These are phyloP conservation scores for Gonioctena quinquepunctata DNA, from an alignment of 1,140 invertebrate species.

Conservation along the genomic window DNA sequence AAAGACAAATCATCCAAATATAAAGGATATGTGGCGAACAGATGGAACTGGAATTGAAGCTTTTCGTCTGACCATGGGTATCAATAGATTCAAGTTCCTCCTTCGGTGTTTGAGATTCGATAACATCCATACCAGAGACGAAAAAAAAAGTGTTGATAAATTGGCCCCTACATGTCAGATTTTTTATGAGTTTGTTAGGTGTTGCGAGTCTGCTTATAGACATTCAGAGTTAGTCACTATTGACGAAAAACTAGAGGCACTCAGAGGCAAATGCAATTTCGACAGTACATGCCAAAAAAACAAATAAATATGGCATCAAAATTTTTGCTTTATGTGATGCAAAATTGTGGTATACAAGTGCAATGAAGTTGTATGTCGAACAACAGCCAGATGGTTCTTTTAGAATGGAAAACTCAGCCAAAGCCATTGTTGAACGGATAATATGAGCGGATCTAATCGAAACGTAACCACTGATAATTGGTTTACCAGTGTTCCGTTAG, in stretches of 20 bases:
- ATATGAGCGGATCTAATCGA: too few relatives aligned
- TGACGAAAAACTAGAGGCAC: not conserved
- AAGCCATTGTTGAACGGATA: too few relatives aligned
- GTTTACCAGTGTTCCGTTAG: too few relatives aligned
- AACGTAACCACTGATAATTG: too few relatives aligned
- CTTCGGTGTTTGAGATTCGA: conserved; percentile 39
- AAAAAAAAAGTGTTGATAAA: conserved; percentile 40
- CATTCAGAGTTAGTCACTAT: not conserved
- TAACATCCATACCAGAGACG: conserved; percentile 28
- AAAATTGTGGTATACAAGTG: too few relatives aligned
- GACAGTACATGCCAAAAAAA: too few relatives aligned
- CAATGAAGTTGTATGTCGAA: too few relatives aligned
- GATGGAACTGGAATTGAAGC: conserved; percentile 2
- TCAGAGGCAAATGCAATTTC: too few relatives aligned
- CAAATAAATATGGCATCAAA: too few relatives aligned
- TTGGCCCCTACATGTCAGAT: conserved; percentile 46
- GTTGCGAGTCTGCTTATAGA: not conserved
- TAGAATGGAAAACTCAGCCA: too few relatives aligned
- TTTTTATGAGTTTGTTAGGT: conserved; percentile 34
- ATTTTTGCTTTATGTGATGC: too few relatives aligned
- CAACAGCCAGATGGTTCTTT: too few relatives aligned
- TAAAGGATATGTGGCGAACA: conserved; percentile 1
- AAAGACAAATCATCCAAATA: not conserved
- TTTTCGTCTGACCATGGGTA: conserved; percentile 7
- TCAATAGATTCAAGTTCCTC: conserved; percentile 9